A percentile compares a stretch with the other conserved stretches of the same genome.
These are phyloP conservation scores for Nyctalus aviator DNA, from an alignment of 2,797 vertebrate genomes.

Conservation along the genomic window DNA sequence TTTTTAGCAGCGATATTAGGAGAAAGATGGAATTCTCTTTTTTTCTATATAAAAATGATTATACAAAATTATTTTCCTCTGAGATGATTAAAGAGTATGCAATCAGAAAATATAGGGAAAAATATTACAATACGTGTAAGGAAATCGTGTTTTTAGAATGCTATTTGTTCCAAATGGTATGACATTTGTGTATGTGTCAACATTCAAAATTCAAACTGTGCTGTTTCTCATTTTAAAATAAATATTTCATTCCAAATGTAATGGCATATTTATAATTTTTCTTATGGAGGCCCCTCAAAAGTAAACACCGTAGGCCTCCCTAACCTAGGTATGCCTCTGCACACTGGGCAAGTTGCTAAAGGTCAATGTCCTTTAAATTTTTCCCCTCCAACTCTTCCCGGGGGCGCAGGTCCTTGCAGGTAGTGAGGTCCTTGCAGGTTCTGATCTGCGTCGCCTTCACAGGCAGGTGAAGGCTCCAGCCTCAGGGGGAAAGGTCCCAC, in stretches of 20 bases:
- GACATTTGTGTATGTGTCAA: neutral
- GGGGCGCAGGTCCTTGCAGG: accelerated
- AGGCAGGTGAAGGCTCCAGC: neutral
- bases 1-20: neutral
- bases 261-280: neutral
- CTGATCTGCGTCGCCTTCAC: neutral
- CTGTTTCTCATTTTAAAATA: neutral
- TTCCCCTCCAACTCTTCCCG: neutral
- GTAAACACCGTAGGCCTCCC: neutral
- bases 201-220: neutral
- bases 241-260: neutral
- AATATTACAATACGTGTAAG: neutral
- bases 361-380: neutral
- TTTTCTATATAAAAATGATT: neutral
- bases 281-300: neutral
- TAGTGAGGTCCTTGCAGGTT: neutral
- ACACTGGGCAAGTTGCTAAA: neutral
- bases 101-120: neutral
- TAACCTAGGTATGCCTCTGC: neutral
- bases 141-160: neutral
- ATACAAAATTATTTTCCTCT: neutral
- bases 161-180: neutral
- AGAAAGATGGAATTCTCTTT: neutral
- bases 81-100: neutral
- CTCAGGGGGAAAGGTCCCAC: neutral